These are phyloP conservation scores for Heterotilapia buettikoferi DNA, from an alignment of 2,113 vertebrate genomes.

Conservation along the genomic window DNA sequence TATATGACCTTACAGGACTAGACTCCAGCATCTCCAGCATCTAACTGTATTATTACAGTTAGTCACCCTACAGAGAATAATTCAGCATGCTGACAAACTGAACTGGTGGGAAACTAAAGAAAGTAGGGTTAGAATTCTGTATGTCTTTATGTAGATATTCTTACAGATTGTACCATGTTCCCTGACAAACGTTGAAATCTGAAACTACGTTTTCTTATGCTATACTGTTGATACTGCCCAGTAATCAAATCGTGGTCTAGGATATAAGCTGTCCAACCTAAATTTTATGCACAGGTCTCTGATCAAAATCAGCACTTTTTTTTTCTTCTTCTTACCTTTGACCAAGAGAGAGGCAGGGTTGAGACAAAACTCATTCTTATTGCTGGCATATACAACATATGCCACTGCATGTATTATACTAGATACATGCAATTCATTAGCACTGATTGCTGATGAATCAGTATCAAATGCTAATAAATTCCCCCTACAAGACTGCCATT, in stretches of 20 bases:
- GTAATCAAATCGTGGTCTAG: neutral
- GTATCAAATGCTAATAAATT: neutral
- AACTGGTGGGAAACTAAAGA: neutral
- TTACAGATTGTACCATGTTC: neutral
- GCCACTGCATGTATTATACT: neutral
- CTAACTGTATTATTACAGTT: neutral
- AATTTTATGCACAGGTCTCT: constrained; percentile 51
- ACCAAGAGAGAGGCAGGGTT: constrained; percentile 57
- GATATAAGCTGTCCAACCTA: neutral
- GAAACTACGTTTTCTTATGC: neutral
- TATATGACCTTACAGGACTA: neutral
- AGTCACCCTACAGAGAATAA: neutral
- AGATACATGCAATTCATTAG: neutral
- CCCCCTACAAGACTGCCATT: neutral
- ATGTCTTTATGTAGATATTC: neutral
- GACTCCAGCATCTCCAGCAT: neutral
- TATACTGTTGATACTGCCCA: neutral
- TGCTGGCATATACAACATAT: neutral
- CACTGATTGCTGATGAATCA: neutral
- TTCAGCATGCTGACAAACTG: neutral
- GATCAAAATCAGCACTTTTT: neutral
- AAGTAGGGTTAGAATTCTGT: neutral
- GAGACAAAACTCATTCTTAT: constrained; percentile 21
- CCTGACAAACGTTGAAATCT: neutral
- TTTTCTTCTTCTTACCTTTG: constrained; percentile 63